Evolutionary conservation across 2,113 vertebrate species (phyloP), one percentile per base, ranked within the genome.

Genomic region (Piaya cayana): DNA sequence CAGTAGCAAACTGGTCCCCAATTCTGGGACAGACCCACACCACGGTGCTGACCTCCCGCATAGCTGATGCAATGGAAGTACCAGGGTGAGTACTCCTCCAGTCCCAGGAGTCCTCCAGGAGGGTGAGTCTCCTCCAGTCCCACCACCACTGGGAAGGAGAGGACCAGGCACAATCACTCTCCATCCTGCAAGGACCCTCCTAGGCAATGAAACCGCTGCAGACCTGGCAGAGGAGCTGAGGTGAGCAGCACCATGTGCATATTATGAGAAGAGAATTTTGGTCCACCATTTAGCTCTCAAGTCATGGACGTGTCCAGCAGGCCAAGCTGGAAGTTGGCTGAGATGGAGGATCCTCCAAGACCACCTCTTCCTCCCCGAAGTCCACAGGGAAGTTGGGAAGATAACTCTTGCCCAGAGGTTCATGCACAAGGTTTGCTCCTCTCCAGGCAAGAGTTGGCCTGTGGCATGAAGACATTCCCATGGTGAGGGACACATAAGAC

Each of bases 391-490:
- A 70, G 13, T 2, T 77, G 76, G 25, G 53, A 20, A 80, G 26
- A 58, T 65, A 58, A 16, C 37, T 71, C 25, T 58, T 11, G 7
- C 12, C 39, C 43, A 23, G 52, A 71, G 43, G 50, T n/a, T 60
- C 47, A 52, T 50, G 11, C 8, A 3, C 34, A 67, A 71, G 23
- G 3, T 45, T 60, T 67, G 45, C 52, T 91, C 68, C 34, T 63
- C 34, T 63, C 62, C 69, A 82, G n/a, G n/a, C 39, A 55, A 43
- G 84, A 79, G 58, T 62, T 69, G 60, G 52, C 9, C 47, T 2
- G 0, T 23, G 47, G 25, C 82, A 88, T 1, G 1, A 58, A 50
- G 42, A 34, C 1, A 3, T 60, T 9, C 49, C 70, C 7, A 1
- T 34, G n/a, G 17, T 45, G 82, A 90, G 42, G 71, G 59, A 53